Conservation (phyloP, 2,888 invertebrate species). For the Metopia argyrocephala region DNA sequence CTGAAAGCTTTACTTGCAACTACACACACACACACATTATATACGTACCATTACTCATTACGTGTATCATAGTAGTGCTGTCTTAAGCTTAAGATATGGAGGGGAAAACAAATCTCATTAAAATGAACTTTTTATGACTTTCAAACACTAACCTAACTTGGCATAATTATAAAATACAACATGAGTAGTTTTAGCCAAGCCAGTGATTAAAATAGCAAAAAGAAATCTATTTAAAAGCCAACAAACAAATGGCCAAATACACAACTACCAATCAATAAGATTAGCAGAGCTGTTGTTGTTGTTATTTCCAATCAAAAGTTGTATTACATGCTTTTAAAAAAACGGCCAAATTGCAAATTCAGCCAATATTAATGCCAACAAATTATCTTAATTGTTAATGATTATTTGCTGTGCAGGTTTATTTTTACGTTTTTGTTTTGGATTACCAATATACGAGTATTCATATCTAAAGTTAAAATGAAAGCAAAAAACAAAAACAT, state of each 20-base stretch:
- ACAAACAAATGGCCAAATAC: background rate
- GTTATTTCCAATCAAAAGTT: slow-evolving; percentile 55
- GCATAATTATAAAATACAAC: slow-evolving; percentile 66
- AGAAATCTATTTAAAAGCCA: background rate
- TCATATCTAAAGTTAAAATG: background rate
- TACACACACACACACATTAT: background rate
- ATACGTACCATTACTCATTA: background rate
- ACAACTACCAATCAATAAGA: slow-evolving; percentile 49
- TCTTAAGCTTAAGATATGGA: background rate
- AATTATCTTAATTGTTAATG: slow-evolving; percentile 67
- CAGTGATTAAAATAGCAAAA: background rate
- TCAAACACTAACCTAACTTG: slow-evolving; percentile 62
- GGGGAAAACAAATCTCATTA: slow-evolving; percentile 46
- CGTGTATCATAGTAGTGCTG: background rate
- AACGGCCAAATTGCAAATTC: slow-evolving; percentile 22
- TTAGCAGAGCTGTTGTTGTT: slow-evolving; percentile 34
- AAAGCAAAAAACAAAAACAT: background rate
- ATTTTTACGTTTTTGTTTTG: background rate
- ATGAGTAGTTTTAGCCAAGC: slow-evolving; percentile 45
- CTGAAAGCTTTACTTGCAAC: no score
- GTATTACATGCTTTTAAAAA: slow-evolving; percentile 46
- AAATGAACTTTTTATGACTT: slow-evolving; percentile 64
- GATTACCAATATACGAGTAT: background rate
- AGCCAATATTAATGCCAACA: slow-evolving; percentile 62
- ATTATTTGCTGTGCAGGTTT: slow-evolving; percentile 56